A percentile compares a stretch with the other conserved stretches of the same genome.
Conservation (phyloP, 2,797 vertebrate species). For the Acanthopagrus latus region DNA sequence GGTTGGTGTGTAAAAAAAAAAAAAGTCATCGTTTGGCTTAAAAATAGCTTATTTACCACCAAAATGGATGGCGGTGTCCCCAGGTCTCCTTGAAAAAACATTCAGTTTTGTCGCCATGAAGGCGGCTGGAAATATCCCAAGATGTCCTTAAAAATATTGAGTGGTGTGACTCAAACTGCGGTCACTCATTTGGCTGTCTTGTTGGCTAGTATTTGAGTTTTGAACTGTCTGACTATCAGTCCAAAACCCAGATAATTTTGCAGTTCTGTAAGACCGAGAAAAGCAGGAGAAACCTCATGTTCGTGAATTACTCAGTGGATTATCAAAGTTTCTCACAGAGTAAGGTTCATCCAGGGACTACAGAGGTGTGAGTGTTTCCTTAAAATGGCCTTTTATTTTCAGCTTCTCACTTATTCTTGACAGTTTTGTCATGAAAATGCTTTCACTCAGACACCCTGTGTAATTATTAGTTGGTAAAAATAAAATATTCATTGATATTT, state of each 20-base stretch:
- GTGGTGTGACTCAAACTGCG: too few relatives aligned
- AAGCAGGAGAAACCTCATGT: background rate
- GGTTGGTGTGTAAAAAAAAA: too few relatives aligned
- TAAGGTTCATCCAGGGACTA: background rate
- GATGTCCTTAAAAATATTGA: too few relatives aligned
- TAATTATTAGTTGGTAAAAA: constrained; percentile 17
- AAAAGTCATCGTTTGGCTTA: too few relatives aligned
- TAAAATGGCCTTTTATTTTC: constrained; percentile 28
- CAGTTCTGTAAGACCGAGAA: background rate
- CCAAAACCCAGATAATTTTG: background rate
- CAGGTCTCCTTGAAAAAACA: too few relatives aligned
- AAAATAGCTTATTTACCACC: too few relatives aligned
- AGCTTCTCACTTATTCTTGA: constrained; percentile 5
- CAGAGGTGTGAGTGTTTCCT: background rate
- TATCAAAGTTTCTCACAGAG: background rate
- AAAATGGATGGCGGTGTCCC: too few relatives aligned
- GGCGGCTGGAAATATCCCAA: too few relatives aligned
- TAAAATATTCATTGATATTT: constrained; percentile 28
- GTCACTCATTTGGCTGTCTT: too few relatives aligned
- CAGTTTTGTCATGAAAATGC: constrained; percentile 26
- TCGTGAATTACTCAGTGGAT: background rate
- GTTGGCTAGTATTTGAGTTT: too few relatives aligned
- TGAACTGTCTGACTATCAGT: too few relatives aligned
- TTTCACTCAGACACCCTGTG: constrained; percentile 10
- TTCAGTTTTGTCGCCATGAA: too few relatives aligned